Evolutionary conservation across 2,888 invertebrate species (phyloP).

Genomic region (Empis stercorea): DNA sequence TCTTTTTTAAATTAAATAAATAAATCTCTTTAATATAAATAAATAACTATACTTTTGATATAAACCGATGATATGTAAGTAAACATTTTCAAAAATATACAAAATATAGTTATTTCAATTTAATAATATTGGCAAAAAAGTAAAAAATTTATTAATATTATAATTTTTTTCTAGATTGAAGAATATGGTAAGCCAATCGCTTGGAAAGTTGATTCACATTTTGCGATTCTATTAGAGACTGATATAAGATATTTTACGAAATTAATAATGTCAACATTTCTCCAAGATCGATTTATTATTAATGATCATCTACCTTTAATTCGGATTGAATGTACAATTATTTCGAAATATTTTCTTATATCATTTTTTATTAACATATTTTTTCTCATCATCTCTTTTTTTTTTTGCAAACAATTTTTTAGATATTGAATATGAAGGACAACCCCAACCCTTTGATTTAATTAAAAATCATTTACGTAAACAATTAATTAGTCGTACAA

Average conservation of each 20-base stretch:
- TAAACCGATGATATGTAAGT: too few relatives aligned
- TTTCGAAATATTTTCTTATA: neutral
- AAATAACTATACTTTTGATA: too few relatives aligned
- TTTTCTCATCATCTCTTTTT: too few relatives aligned
- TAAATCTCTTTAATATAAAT: too few relatives aligned
- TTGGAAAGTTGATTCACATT: constrained; percentile 63
- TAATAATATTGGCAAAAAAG: too few relatives aligned
- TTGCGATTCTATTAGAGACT: constrained; percentile 63
- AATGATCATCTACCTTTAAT: constrained; percentile 64
- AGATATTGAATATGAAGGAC: constrained; percentile 49
- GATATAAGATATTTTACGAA: constrained; percentile 59
- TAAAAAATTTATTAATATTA: neutral
- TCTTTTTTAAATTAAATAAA: too few relatives aligned
- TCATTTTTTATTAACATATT: neutral
- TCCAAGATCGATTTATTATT: constrained; percentile 57
- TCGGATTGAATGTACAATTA: constrained; percentile 55
- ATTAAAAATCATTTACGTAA: constrained; percentile 35
- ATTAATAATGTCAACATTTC: constrained; percentile 56
- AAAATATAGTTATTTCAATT: too few relatives aligned
- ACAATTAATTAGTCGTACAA: constrained; percentile 29
- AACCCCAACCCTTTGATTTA: constrained; percentile 41
- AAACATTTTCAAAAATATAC: too few relatives aligned
- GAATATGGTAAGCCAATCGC: constrained; percentile 65
- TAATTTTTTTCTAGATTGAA: constrained; percentile 47
- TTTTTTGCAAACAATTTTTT: constrained; percentile 18